Conservation (phyloP, 2,113 vertebrate genomes). For the Tautogolabrus adspersus region DNA sequence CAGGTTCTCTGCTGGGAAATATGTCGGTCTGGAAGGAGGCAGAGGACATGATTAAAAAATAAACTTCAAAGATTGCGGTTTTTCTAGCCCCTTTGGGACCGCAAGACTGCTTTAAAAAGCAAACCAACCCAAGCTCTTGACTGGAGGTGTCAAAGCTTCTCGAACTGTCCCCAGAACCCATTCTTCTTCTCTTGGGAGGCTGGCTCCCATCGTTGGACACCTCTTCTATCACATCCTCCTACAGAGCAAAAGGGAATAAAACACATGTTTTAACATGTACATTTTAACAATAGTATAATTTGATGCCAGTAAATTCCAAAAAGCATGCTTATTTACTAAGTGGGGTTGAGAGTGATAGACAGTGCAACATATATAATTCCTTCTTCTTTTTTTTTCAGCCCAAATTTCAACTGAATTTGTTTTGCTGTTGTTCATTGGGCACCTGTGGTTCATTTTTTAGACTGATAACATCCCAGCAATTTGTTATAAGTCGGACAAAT, state of each 20-base stretch:
- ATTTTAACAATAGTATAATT: neutral
- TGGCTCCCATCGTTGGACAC: constrained; percentile 96
- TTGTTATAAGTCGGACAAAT: no score
- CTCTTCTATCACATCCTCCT: constrained; percentile 91
- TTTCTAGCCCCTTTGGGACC: neutral
- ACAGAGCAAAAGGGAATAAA: neutral
- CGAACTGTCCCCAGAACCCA: constrained; percentile 97
- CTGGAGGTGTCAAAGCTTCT: constrained; percentile 94
- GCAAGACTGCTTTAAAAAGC: neutral
- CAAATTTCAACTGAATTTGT: no score
- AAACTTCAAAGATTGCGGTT: neutral
- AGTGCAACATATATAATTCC: neutral
- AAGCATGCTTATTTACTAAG: neutral
- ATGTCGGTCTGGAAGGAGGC: constrained; percentile 86
- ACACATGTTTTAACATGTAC: neutral
- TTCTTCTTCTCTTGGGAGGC: constrained; percentile 91
- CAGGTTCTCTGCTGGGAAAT: constrained; percentile 97
- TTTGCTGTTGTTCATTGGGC: neutral
- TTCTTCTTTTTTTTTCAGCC: neutral
- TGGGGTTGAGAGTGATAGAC: neutral
- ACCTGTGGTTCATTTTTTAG: neutral
- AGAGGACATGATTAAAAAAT: neutral
- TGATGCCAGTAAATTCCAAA: neutral
- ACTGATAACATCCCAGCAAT: no score
- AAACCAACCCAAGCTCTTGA: constrained; percentile 91